phyloP scores from a whole-genome alignment of 2,797 vertebrate species.

The Harpagifer antarcticus region DNA sequence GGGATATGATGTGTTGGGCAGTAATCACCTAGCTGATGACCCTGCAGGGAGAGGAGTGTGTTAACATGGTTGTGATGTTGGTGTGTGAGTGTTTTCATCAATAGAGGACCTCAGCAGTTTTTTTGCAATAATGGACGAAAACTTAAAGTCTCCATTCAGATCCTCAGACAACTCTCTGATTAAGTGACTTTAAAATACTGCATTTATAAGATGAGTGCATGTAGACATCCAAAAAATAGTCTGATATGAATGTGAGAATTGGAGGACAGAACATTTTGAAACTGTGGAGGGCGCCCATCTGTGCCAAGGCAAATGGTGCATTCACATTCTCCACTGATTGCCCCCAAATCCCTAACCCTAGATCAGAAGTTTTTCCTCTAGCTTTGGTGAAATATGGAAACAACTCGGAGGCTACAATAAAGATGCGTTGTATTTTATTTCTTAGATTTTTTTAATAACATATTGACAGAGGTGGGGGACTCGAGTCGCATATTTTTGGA shows the following conservation, averaged over 20 bases:
- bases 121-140: slow-evolving; percentile 18
- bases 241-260: not conserved
- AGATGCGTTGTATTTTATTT: no score
- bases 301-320: no score
- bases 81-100: slow-evolving; percentile 1
- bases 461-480: no score
- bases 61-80: not conserved
- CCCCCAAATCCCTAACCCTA: no score
- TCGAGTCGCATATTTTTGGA: no score
- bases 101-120: slow-evolving; percentile 14
- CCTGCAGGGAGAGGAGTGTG: slow-evolving; percentile 16
- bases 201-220: not conserved
- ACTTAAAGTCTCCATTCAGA: slow-evolving; percentile 1
- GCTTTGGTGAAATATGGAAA: no score
- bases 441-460: no score
- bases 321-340: no score
- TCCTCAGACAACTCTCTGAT: slow-evolving; percentile 4
- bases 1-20: slow-evolving; percentile 48
- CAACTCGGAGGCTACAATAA: no score
- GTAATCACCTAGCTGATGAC: slow-evolving; percentile 63
- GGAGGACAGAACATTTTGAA: not conserved
- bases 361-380: no score
- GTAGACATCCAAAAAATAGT: not conserved
- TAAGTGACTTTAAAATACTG: slow-evolving; percentile 16
- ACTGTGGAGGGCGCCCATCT: not conserved